These are phyloP conservation scores for Staurois parvus DNA, from an alignment of 2,797 vertebrate genomes.

Conservation along the genomic window DNA sequence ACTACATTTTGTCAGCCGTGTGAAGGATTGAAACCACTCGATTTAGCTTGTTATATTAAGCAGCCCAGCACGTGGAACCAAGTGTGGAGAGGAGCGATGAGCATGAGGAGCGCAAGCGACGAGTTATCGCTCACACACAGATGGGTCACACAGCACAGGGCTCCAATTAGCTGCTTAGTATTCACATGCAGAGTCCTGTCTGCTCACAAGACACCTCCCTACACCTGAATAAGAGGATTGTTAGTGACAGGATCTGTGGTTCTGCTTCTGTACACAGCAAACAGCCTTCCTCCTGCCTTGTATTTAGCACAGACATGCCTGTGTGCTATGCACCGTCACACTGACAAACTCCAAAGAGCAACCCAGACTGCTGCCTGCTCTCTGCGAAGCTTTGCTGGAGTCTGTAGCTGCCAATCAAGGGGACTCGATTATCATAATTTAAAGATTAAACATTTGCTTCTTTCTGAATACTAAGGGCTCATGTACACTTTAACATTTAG, in stretches of 20 bases:
- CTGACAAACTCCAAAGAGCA: not conserved
- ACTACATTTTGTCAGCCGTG: slow-evolving; percentile 38
- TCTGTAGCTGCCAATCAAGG: slow-evolving; percentile 3
- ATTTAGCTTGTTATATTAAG: slow-evolving; percentile 53
- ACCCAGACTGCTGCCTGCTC: slow-evolving; percentile 7
- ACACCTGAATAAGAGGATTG: slow-evolving; percentile 57
- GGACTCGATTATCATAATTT: not conserved
- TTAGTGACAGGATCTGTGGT: slow-evolving; percentile 44
- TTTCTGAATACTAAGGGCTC: not conserved
- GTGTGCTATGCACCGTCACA: slow-evolving; percentile 19
- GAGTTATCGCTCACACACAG: slow-evolving; percentile 38
- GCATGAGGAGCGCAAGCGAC: not conserved
- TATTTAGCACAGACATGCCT: slow-evolving; percentile 19
- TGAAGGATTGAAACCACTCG: slow-evolving; percentile 43
- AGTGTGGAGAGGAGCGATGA: slow-evolving; percentile 7
- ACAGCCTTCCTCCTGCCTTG: not conserved
- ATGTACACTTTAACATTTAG: not conserved
- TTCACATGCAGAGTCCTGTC: slow-evolving; percentile 36
- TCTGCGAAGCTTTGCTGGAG: not conserved
- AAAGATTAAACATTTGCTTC: not conserved
- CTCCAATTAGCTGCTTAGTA: slow-evolving; percentile 48
- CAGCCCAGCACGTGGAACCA: slow-evolving; percentile 48
- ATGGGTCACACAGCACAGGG: slow-evolving; percentile 30
- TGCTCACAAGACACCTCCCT: slow-evolving; percentile 35
- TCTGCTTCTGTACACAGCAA: slow-evolving; percentile 40